Evolutionary conservation across 2,113 vertebrate species (phyloP).

Genomic region (Alouatta palliata): DNA sequence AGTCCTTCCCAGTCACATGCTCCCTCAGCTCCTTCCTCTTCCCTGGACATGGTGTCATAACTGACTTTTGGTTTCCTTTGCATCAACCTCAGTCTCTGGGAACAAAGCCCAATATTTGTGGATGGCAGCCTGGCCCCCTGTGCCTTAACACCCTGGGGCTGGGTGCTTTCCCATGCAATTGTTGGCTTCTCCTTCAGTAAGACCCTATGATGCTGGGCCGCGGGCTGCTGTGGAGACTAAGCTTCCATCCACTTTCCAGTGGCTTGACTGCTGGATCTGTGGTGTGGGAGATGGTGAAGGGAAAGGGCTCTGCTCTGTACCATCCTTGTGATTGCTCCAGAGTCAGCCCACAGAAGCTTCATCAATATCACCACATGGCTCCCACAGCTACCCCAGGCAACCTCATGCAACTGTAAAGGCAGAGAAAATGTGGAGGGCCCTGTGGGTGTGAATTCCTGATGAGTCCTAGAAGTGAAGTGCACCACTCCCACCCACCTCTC

Average conservation of each 20-base stretch:
- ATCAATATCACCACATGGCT: no score
- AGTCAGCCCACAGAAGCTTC: neutral
- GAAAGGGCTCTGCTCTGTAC: neutral
- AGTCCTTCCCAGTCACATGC: no score
- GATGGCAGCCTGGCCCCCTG: neutral
- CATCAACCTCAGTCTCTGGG: neutral
- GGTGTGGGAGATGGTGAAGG: no score
- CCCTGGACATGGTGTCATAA: neutral
- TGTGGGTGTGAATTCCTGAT: neutral
- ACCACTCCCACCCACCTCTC: accelerated
- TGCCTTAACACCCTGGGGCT: neutral
- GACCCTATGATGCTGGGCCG: no score
- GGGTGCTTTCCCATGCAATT: neutral
- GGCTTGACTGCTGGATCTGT: neutral
- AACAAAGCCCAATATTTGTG: neutral
- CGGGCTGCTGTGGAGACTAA: neutral
- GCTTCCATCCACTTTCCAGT: neutral
- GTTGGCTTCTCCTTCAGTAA: neutral
- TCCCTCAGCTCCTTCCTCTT: neutral
- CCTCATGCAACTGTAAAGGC: neutral
- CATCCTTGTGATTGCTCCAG: neutral
- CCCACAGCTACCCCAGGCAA: neutral
- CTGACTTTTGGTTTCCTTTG: neutral
- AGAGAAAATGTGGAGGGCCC: accelerated
- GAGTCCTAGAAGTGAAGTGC: neutral